Conservation (phyloP, 2,797 vertebrate species). For the Sebastes baramenuke region DNA sequence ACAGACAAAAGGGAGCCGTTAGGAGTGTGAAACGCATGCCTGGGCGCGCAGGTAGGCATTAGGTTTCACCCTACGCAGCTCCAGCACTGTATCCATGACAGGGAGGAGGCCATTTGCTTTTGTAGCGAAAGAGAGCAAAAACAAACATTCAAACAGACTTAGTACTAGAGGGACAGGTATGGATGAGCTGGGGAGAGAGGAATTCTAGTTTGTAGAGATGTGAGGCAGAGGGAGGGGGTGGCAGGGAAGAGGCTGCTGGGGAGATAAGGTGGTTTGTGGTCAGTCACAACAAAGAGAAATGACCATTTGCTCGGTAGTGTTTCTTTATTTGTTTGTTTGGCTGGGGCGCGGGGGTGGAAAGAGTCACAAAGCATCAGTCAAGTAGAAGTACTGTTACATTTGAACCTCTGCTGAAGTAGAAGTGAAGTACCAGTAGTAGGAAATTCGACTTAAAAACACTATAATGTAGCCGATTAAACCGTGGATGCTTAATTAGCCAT, state of each 20-base stretch:
- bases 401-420: neutral
- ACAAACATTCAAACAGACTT: conserved; percentile 70
- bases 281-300: conserved; percentile 74
- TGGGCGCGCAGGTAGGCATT: conserved; percentile 77
- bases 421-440: neutral
- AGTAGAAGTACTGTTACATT: neutral
- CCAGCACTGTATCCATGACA: conserved; percentile 60
- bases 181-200: conserved; percentile 68
- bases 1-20: conserved; percentile 80
- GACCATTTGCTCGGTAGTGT: conserved; percentile 72
- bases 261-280: conserved; percentile 69
- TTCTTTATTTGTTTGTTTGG: conserved; percentile 74
- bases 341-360: conserved; percentile 5
- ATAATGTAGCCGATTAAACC: neutral
- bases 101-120: conserved; percentile 75
- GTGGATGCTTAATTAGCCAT: neutral
- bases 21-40: conserved; percentile 77
- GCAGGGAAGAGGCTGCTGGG: conserved; percentile 25
- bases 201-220: conserved; percentile 61
- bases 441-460: neutral
- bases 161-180: conserved; percentile 69
- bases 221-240: conserved; percentile 19
- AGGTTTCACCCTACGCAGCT: conserved; percentile 70
- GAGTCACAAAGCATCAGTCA: conserved; percentile 19
- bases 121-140: conserved; percentile 72